Percentiles rank a stretch among this genome's conserved stretches.
Conservation (phyloP, 1,140 invertebrate genomes). For the Phocides pigmalion region DNA sequence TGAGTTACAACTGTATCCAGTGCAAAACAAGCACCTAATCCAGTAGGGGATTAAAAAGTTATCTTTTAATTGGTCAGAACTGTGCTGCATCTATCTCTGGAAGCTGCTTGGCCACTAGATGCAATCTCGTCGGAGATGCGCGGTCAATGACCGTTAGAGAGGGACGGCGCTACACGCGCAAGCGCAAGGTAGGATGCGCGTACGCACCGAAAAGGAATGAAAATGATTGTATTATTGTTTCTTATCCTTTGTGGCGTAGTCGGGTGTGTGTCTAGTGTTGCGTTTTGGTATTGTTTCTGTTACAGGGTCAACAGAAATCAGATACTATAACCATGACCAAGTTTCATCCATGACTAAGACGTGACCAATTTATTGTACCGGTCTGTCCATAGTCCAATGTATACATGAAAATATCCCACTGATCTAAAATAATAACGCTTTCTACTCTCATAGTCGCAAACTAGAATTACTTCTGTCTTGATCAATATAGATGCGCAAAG, state of each 20-base stretch:
- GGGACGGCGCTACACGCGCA: conserved; percentile 54
- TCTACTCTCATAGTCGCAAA: too few species aligned
- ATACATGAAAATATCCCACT: too few species aligned
- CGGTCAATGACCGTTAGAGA: conserved; percentile 73
- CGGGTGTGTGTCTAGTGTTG: conserved; percentile 53
- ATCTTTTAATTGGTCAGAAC: conserved; percentile 77
- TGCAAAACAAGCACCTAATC: conserved; percentile 17
- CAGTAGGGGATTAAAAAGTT: conserved; percentile 40
- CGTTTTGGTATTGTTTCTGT: conserved; percentile 58
- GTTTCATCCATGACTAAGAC: too few species aligned
- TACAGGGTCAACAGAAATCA: background rate
- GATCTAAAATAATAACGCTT: too few species aligned
- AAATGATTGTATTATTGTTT: conserved; percentile 81
- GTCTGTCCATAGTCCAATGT: too few species aligned
- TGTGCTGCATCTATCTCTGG: conserved; percentile 68
- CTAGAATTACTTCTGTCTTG: too few species aligned
- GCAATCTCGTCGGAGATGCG: conserved; percentile 78
- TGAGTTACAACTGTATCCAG: conserved; percentile 3
- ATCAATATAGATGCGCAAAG: too few species aligned
- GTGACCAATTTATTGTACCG: too few species aligned
- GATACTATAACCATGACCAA: too few species aligned
- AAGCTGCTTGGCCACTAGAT: conserved; percentile 79
- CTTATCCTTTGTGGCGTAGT: conserved; percentile 54
- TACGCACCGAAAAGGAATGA: conserved; percentile 81
- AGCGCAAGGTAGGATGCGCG: conserved; percentile 67